Conservation (phyloP, 2,113 vertebrate genomes). For the Grallaria varia region DNA sequence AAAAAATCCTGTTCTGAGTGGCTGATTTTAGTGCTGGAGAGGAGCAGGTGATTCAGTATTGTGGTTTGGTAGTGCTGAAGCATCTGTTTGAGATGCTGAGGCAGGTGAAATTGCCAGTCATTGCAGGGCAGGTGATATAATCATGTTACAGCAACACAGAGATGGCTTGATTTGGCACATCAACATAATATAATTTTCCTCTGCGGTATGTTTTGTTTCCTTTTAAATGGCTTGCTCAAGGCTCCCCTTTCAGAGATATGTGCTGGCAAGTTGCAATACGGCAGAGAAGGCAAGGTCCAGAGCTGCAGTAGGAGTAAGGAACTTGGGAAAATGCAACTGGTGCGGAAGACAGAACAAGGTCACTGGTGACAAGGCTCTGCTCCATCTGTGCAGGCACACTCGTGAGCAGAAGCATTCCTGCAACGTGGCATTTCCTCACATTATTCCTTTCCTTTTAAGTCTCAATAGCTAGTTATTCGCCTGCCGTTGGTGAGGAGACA, state of each 20-base stretch:
- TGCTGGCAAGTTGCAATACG: conserved; percentile 13
- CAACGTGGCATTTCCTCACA: conserved; percentile 8
- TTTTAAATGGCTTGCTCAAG: not conserved
- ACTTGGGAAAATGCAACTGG: conserved; percentile 58
- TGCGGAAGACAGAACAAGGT: conserved; percentile 65
- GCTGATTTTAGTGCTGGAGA: not conserved
- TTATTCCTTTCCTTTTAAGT: conserved; percentile 6
- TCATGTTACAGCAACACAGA: not conserved
- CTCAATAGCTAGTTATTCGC: conserved; percentile 36
- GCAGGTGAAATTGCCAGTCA: not conserved
- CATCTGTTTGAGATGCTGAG: not conserved
- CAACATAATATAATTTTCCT: not conserved
- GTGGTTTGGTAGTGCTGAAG: not conserved
- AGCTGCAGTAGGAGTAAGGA: conserved; percentile 34
- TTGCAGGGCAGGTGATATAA: not conserved
- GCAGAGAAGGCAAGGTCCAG: conserved; percentile 29
- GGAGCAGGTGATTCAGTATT: not conserved
- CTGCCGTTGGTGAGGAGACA: conserved; percentile 31
- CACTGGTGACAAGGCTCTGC: conserved; percentile 55
- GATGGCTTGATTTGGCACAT: not conserved
- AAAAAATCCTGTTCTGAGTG: not conserved
- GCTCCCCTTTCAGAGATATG: conserved; percentile 13
- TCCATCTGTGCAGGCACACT: conserved; percentile 61
- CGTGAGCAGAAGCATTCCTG: conserved; percentile 46
- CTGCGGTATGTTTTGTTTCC: not conserved